Evolutionary conservation across 2,797 vertebrate species (phyloP).

Genomic region (Bryconaethiops microstoma): DNA sequence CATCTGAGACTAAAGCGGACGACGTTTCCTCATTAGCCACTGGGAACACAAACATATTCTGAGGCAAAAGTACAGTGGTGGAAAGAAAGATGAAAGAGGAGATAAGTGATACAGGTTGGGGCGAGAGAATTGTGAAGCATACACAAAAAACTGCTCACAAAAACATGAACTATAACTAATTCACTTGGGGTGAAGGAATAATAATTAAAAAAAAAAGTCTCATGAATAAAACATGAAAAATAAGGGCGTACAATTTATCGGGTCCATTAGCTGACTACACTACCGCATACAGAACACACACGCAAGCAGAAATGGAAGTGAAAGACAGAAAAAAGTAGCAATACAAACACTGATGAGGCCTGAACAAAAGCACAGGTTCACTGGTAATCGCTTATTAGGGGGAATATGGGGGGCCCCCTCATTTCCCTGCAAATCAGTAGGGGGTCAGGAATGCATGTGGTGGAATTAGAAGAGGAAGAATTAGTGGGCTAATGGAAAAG

Average conservation of each 20-base stretch:
- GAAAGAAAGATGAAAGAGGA: constrained; percentile 20
- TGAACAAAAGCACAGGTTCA: constrained; percentile 35
- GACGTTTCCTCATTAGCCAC: constrained; percentile 36
- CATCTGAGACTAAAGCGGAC: constrained; percentile 32
- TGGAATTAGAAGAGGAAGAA: constrained; percentile 23
- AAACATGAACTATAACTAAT: constrained; percentile 47
- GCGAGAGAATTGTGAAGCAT: constrained; percentile 22
- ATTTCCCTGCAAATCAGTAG: constrained; percentile 34
- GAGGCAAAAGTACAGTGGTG: constrained; percentile 12
- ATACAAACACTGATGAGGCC: constrained; percentile 12
- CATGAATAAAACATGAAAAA: not conserved
- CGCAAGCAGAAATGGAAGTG: constrained; percentile 24
- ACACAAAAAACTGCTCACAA: constrained; percentile 56
- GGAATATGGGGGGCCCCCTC: constrained; percentile 28
- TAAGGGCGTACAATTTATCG: not conserved
- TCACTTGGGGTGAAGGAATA: constrained; percentile 29
- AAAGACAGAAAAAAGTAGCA: not conserved
- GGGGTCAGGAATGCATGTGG: constrained; percentile 48
- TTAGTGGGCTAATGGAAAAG: constrained; percentile 28
- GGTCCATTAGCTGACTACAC: constrained; percentile 39
- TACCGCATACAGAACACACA: constrained; percentile 51
- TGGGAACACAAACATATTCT: constrained; percentile 5
- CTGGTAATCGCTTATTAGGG: constrained; percentile 26
- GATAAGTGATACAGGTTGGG: constrained; percentile 34
- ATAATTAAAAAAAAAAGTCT: not conserved